Percentiles rank a stretch among this genome's conserved stretches.
phyloP scores from a whole-genome alignment of 2,113 vertebrate species.

The Sigmodon hispidus region DNA sequence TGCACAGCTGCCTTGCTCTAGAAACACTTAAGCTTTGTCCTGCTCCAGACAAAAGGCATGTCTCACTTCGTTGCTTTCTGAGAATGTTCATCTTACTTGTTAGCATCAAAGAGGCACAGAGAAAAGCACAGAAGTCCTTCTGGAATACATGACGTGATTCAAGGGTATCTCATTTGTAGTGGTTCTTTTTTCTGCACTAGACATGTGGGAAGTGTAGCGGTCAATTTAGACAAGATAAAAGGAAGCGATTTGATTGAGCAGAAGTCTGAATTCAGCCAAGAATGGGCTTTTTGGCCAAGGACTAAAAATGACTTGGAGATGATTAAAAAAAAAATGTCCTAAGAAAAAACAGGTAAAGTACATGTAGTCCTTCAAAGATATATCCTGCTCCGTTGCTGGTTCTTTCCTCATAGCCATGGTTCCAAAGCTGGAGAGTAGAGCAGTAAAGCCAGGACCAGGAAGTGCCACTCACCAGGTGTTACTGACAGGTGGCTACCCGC shows the following conservation, averaged over 20 bases:
- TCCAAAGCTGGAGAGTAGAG: not conserved
- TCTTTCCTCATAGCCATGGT: not conserved
- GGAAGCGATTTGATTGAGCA: not conserved
- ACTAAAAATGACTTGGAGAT: not conserved
- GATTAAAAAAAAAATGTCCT: not conserved
- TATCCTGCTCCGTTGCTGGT: rapidly evolving
- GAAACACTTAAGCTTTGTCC: not conserved
- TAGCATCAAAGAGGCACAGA: not conserved
- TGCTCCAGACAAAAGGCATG: not conserved
- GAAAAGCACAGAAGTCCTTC: not conserved
- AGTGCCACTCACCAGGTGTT: not conserved
- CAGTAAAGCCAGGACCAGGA: not conserved
- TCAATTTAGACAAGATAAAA: not conserved
- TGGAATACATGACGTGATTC: rapidly evolving
- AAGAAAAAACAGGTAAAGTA: not conserved
- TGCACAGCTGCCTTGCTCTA: not conserved
- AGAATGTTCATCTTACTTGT: not conserved
- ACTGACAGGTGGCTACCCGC: not conserved
- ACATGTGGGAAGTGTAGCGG: not conserved
- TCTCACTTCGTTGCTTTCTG: not conserved
- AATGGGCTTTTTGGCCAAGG: not conserved
- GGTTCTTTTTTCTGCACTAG: not conserved
- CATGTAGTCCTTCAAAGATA: not conserved
- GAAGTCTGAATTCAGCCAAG: not conserved
- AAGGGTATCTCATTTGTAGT: not conserved